A percentile compares a stretch with the other conserved stretches of the same genome.
Conservation (phyloP, 2,113 vertebrate species). For the Macrotis lagotis region DNA sequence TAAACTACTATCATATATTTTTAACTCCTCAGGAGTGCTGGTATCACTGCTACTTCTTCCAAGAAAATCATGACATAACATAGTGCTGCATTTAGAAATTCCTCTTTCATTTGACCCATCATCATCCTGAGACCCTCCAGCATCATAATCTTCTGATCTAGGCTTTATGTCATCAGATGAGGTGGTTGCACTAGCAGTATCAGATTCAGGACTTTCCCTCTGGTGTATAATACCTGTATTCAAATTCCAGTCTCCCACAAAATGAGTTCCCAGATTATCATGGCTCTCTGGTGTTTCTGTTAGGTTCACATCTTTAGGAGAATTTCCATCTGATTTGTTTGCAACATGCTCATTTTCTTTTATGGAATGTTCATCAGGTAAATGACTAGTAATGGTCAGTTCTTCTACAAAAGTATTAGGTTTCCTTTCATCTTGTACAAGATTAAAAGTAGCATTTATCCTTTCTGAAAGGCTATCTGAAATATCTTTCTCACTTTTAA, state of each 20-base stretch:
- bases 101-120: constrained; percentile 95
- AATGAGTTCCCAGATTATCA: constrained; percentile 85
- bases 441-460: constrained; percentile 51
- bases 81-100: constrained; percentile 95
- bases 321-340: constrained; percentile 76
- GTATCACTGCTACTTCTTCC: constrained; percentile 98
- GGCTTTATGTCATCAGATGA: constrained; percentile 99
- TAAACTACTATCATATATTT: constrained; percentile 92
- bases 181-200: constrained; percentile 94
- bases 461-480: constrained; percentile 62
- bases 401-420: constrained; percentile 56
- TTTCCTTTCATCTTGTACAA: constrained; percentile 61
- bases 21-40: constrained; percentile 97
- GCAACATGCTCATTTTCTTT: constrained; percentile 65
- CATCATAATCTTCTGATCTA: constrained; percentile 97
- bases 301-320: constrained; percentile 83
- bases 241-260: constrained; percentile 88
- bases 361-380: constrained; percentile 64
- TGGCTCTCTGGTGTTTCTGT: constrained; percentile 85
- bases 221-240: constrained; percentile 81
- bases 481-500: constrained; percentile 54
- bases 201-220: constrained; percentile 94
- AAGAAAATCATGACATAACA: constrained; percentile 95
- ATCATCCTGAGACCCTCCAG: constrained; percentile 97
- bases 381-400: constrained; percentile 67